Percentiles rank a stretch among this genome's conserved stretches.
phyloP scores from a whole-genome alignment of 2,113 vertebrate species.

The Vireo altiloquus region DNA sequence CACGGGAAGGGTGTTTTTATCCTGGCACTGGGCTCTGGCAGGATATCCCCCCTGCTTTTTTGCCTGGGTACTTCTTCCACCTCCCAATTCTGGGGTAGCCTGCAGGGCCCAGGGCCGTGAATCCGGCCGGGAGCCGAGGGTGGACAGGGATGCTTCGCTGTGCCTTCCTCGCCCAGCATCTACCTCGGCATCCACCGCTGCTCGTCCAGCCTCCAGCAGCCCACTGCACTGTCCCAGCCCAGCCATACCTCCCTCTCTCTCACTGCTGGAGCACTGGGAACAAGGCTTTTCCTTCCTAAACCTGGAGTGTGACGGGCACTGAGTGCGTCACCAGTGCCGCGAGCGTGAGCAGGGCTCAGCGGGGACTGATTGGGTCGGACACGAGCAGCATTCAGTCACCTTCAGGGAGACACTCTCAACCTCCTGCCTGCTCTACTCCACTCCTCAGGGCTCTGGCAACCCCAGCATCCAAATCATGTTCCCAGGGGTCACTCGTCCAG shows the following conservation, averaged over 20 bases:
- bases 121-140: background rate
- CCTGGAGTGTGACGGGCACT: accelerated
- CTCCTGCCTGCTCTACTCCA: background rate
- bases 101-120: accelerated
- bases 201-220: background rate
- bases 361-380: accelerated
- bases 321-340: accelerated
- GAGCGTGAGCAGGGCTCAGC: background rate
- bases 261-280: background rate
- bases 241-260: background rate
- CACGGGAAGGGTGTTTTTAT: background rate
- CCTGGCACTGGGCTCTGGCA: background rate
- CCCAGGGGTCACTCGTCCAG: accelerated
- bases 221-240: background rate
- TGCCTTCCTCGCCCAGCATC: constrained; percentile 31
- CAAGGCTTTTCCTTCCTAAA: background rate
- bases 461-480: accelerated
- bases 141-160: background rate
- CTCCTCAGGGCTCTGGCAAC: background rate
- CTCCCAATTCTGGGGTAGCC: background rate
- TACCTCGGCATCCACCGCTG: background rate
- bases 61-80: background rate
- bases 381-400: background rate
- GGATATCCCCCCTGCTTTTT: background rate
- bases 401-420: background rate